phyloP scores from a whole-genome alignment of 1,140 invertebrate species.

The Caenorhabditis remanei region DNA sequence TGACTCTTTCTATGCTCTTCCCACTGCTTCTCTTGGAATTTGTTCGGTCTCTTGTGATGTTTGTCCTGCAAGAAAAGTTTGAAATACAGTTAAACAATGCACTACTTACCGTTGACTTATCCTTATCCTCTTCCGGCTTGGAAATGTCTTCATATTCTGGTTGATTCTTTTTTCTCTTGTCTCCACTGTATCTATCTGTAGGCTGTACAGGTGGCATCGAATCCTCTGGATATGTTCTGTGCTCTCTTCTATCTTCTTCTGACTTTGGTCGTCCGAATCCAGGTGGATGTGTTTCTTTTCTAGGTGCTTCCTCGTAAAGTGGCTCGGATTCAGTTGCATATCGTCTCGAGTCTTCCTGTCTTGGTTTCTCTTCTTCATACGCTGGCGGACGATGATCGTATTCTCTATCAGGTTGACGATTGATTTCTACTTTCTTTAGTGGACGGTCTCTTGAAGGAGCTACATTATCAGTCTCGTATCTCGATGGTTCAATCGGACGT shows the following conservation, averaged over 20 bases:
- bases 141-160: slow-evolving; percentile 49
- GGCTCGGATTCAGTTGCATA: slow-evolving; percentile 8
- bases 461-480: slow-evolving; percentile 4
- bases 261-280: slow-evolving; percentile 24
- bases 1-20: slow-evolving; percentile 47
- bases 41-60: slow-evolving; percentile 33
- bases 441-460: slow-evolving; percentile 18
- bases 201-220: neutral
- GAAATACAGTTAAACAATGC: neutral
- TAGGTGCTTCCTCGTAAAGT: neutral
- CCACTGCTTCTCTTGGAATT: slow-evolving; percentile 47
- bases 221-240: slow-evolving; percentile 28
- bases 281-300: slow-evolving; percentile 34
- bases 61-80: neutral
- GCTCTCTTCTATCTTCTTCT: slow-evolving; percentile 12
- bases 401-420: neutral
- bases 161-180: slow-evolving; percentile 35
- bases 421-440: slow-evolving; percentile 19
- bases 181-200: slow-evolving; percentile 26
- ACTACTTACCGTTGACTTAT: neutral
- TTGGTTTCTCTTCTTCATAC: neutral
- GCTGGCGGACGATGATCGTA: neutral
- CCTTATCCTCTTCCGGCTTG: slow-evolving; percentile 12
- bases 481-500: neutral
- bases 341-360: slow-evolving; percentile 7